Evolutionary conservation across 2,113 vertebrate species (phyloP), one percentile per base, ranked within the genome.

Genomic region (Sinocyclocheilus anophthalmus): DNA sequence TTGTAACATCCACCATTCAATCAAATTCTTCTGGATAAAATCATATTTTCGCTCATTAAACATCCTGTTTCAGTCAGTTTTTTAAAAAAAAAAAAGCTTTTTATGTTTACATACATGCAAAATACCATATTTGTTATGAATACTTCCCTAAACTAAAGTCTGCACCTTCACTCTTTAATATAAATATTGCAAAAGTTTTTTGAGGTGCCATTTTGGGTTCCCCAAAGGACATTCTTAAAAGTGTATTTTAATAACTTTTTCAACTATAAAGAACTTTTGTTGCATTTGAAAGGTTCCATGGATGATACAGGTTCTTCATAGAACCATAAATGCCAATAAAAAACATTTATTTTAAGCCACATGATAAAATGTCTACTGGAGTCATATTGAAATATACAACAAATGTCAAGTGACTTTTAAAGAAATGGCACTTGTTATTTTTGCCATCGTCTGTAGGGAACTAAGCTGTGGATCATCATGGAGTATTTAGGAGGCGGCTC

Each of bases 381-480:
- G 30, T 33, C 30, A 45, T 45, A 45, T 11, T 77, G 8, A 80
- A 42, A 61, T n/a, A 42, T 48, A 3, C 13, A 33, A 37, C 22
- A 67, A 53, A 82, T 22, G 26, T 82, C 26, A 37, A 70, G 26
- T 53, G 39, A 42, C 16, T 14, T 18, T 70, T 81, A 13, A 76
- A 48, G 13, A 83, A 69, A 70, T 33, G 16, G 1, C 50, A n/a
- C 18, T 63, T 39, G 16, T 42, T 59, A 16, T 76, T 84, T 22
- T 37, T 85, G 14, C 80, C 37, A 48, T 42, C 4, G 30, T 63
- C 26, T 86, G 75, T 87, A 95, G 95, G 92, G 97, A 95, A 89
- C 98, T 94, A 90, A 98, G 94, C 91, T 96, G 84, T 96, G 95
- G 95, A 96, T 96, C 88, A 96, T 96, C 89, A 96, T 96, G 95